Evolutionary conservation across 2,888 invertebrate genomes (phyloP), one percentile per base, ranked within the genome.

Genomic region (Parnassius apollo): DNA sequence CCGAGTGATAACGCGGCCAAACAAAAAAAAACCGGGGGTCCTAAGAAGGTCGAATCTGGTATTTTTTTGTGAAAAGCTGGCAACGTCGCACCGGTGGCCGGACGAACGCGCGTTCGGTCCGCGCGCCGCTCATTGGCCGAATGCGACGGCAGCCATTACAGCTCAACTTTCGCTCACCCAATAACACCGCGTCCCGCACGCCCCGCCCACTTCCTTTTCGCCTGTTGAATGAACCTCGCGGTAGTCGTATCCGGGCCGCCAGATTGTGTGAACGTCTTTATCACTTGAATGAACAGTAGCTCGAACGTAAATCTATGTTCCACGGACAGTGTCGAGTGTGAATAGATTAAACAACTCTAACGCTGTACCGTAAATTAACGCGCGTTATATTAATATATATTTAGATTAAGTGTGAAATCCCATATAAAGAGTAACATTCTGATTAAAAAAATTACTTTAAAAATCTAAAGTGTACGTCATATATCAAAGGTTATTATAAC

Each of bases 31-130:
- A 83, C 81, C 85, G 81, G 83, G 91, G 89, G 88, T 88, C 90
- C 91, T 83, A 90, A 90, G 90, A 91, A 90, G 91, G 90, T 91
- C 90, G 91, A 91, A 90, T 90, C 88, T 88, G 88, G 87, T 90
- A 82, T 86, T 89, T 90, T 88, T 91, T 89, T 87, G 81, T 81
- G 80, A 80, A 83, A 83, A 90, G 86, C 88, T 90, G 89, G 91
- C 91, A 91, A 90, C 91, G 89, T 87, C 89, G 90, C 90, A 71
- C 75, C 76, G 76, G 76, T 81, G 73, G 82, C 78, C 81, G 83
- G 82, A 85, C 86, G 86, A 84, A 88, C 91, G 88, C 86, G 90
- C 91, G 91, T 91, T 88, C 86, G 76, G 80, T 83, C 80, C 83
- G 85, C 88, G 85, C 80, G 80, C 82, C 83, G 87, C 88, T 88